Conservation (phyloP, 1,140 invertebrate species). For the Neodiprion lecontei region DNA sequence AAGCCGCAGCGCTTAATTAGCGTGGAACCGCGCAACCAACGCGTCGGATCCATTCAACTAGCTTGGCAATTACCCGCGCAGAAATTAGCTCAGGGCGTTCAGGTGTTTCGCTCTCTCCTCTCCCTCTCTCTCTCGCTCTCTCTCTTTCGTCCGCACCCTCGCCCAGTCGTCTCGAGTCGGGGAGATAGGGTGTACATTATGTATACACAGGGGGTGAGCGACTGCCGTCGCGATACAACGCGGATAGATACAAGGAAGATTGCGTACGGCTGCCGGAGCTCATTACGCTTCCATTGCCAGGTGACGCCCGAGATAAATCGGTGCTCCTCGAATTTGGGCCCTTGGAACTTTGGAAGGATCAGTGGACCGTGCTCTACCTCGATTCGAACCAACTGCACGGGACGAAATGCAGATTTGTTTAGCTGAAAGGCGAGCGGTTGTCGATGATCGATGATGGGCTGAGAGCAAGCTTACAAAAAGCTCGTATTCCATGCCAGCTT, state of each 20-base stretch:
- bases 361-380: too few relatives aligned
- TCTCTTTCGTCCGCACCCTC: constrained; percentile 19
- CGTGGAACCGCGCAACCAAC: constrained; percentile 28
- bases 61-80: background rate
- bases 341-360: background rate
- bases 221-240: too few relatives aligned
- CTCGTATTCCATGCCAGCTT: too few relatives aligned
- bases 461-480: too few relatives aligned
- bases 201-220: background rate
- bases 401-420: too few relatives aligned
- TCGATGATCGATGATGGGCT: too few relatives aligned
- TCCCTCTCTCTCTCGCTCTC: constrained; percentile 19
- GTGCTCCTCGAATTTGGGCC: background rate
- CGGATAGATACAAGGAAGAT: background rate
- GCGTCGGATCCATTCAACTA: constrained; percentile 2
- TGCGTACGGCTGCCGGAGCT: background rate
- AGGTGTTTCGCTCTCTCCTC: background rate
- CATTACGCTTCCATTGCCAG: background rate
- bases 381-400: too few relatives aligned
- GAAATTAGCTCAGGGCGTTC: background rate
- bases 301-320: background rate
- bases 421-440: too few relatives aligned
- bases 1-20: constrained; percentile 39
- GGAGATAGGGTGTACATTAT: too few relatives aligned
- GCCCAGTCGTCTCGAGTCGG: constrained; percentile 1